Evolutionary conservation across 1,140 invertebrate genomes (phyloP), one percentile per base, ranked within the genome.

Genomic region (Pseudomyrmex concolor): DNA sequence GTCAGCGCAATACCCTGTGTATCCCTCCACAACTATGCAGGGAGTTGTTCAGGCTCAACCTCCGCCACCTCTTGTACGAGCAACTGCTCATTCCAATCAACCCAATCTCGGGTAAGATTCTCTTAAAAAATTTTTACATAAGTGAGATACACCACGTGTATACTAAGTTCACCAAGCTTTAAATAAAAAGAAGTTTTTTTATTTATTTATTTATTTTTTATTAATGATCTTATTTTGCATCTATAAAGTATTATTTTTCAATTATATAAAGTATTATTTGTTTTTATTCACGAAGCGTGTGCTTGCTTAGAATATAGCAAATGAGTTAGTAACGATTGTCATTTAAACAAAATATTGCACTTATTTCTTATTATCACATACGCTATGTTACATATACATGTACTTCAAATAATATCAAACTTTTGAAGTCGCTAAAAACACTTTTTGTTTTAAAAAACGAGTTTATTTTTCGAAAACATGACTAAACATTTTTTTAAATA

Each of bases 1-100:
- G 66, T 91, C 93, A 89, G 86, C 92, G 63, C 92, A 93, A 67
- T 95, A 95, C 89, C 92, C 94, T 85, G 89, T 89, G 81, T 94
- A 94, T 85, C 91, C 95, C 34, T 92, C 93, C 72, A 93, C 94
- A 63, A 93, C 93, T 7, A 94, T 94, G 90, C 93, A 93, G 84
- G 87, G 91, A 83, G 92, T 94, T 82, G 91, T 91, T 88, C 94
- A 94, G 83, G 94, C 94, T 84, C 95, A 95, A 90, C 95, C 95
- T 90, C 95, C 95, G 90, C 94, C 95, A 80, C 95, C 95, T 89
- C 93, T 95, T 84, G 93, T 95, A 76, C 92, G 95, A 92, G 93
- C 94, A 70, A 94, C 94, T 51, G 92, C 90, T 73, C 92, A 94
- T 84, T 92, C 93, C 83, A 94, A 89, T 90, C 93, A 94, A 86